Evolutionary conservation across 64 coral and sea anemone genomes (phyloP).

Genomic region (Actinia equina): DNA sequence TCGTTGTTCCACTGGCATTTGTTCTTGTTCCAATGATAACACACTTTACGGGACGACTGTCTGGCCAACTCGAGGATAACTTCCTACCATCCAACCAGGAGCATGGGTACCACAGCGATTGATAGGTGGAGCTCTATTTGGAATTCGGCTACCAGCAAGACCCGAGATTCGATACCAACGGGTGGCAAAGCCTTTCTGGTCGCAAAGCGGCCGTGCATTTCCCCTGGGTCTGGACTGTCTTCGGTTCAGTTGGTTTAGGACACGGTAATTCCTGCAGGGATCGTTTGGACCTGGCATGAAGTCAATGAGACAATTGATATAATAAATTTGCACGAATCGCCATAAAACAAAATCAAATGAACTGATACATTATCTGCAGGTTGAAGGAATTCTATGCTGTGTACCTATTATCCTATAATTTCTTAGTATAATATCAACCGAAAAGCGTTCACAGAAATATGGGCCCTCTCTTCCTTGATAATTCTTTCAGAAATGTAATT

Average conservation of each 20-base stretch:
- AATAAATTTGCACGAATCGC: no score
- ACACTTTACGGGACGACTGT: neutral
- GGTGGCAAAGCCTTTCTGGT: neutral
- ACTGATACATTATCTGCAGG: no score
- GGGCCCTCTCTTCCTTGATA: no score
- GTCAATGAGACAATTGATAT: no score
- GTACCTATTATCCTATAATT: no score
- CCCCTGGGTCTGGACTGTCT: neutral
- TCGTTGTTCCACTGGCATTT: neutral
- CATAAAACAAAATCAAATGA: no score
- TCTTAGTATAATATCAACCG: no score
- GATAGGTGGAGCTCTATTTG: neutral
- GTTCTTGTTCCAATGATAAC: neutral
- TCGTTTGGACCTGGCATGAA: no score
- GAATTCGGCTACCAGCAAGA: neutral
- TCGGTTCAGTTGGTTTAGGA: neutral
- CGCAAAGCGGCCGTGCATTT: neutral
- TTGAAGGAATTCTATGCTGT: no score
- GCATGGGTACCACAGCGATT: neutral
- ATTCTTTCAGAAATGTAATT: no score
- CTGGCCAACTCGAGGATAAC: neutral
- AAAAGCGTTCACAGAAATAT: no score
- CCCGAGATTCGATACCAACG: conserved; percentile 28
- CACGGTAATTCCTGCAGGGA: no score
- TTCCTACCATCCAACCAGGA: conserved; percentile 20